phyloP scores from a whole-genome alignment of 2,113 vertebrate genomes.

The Amphiprion percula region DNA sequence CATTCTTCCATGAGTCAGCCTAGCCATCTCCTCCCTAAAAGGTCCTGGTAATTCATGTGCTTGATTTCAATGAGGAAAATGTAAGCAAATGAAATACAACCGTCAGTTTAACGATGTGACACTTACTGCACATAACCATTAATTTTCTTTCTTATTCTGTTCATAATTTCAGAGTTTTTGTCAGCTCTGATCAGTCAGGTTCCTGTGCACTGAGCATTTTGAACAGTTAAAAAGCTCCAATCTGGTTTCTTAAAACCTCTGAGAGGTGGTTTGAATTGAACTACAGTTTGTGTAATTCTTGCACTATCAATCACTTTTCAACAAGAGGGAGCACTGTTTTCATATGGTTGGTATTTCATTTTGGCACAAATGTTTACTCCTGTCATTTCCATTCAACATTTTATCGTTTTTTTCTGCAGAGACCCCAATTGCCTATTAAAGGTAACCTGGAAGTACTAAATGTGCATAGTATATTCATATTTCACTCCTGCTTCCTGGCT shows the following conservation, averaged over 20 bases:
- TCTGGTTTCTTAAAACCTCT: not conserved
- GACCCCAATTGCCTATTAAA: constrained; percentile 37
- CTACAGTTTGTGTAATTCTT: not conserved
- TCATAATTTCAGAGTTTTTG: not conserved
- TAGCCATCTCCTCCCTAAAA: no score
- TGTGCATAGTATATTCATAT: constrained; percentile 43
- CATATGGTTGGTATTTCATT: constrained; percentile 15
- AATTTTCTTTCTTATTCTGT: not conserved
- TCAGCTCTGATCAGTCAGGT: not conserved
- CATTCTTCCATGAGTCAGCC: no score
- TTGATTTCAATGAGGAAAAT: not conserved
- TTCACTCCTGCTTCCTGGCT: constrained; percentile 40
- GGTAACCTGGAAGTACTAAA: constrained; percentile 38
- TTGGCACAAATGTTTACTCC: constrained; percentile 10
- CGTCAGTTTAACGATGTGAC: not conserved
- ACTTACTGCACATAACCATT: not conserved
- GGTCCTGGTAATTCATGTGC: no score
- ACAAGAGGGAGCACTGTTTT: not conserved
- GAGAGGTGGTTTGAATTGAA: not conserved
- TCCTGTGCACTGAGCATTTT: no score
- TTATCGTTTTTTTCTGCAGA: not conserved
- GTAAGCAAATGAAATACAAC: not conserved
- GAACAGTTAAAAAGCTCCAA: not conserved
- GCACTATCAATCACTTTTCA: not conserved
- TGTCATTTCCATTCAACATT: constrained; percentile 27